Percentiles rank a stretch among this genome's conserved stretches.
Evolutionary conservation across 2,113 vertebrate species (phyloP).

Genomic region (Trichomycterus rosablanca): DNA sequence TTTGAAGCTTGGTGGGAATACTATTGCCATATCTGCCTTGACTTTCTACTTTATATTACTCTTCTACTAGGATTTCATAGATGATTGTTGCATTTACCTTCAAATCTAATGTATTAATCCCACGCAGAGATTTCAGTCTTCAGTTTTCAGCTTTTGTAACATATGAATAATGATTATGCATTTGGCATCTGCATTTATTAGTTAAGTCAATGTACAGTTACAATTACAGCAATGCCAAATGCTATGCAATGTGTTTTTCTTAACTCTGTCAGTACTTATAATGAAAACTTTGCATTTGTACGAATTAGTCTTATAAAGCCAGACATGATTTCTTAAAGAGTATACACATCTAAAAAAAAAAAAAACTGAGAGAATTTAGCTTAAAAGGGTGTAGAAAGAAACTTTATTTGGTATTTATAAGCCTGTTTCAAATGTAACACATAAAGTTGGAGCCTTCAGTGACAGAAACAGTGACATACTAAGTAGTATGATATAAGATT

Average conservation of each 20-base stretch:
- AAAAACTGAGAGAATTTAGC: too few species aligned
- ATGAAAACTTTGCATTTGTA: conserved; percentile 51
- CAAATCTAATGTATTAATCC: conserved; percentile 8
- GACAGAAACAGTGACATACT: too few species aligned
- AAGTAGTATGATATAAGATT: too few species aligned
- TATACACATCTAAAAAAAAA: too few species aligned
- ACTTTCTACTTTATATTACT: conserved; percentile 76
- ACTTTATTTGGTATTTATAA: too few species aligned
- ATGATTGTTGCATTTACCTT: conserved; percentile 47
- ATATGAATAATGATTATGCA: conserved; percentile 46
- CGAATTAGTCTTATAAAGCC: too few species aligned
- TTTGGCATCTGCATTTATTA: conserved; percentile 62
- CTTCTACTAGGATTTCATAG: conserved; percentile 65
- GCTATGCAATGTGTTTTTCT: conserved; percentile 64
- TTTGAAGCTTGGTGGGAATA: conserved; percentile 75
- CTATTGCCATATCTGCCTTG: conserved; percentile 79
- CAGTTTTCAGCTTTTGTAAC: conserved; percentile 10
- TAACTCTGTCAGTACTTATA: neutral
- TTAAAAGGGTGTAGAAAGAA: too few species aligned
- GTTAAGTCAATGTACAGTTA: conserved; percentile 37
- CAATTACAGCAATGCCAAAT: conserved; percentile 63
- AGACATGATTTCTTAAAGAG: too few species aligned
- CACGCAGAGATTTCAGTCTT: conserved; percentile 15
- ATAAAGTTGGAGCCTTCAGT: too few species aligned
- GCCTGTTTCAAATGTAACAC: too few species aligned